Base-by-base conservation (phyloP, 1,140 invertebrate genomes). In the Colletes latitarsis region DNA sequence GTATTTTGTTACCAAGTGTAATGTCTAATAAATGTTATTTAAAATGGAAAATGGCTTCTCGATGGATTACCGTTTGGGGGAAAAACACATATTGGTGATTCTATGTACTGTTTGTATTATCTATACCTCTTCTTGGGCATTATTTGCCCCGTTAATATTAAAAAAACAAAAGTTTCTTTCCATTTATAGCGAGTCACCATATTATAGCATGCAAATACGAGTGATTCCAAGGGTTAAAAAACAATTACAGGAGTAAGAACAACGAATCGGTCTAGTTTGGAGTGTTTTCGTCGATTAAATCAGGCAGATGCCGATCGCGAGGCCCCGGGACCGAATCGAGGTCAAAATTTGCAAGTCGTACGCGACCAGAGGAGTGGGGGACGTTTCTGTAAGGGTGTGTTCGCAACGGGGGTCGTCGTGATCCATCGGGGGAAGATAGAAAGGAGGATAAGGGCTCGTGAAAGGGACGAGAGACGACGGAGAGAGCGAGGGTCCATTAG, bases 401-500 rank as follows among this genome's bases (percentile, higher is more conserved):
- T 86, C 55, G 15, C 62, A 67, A 71, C 81, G 64, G 58, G 62
- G 57, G 39, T 39, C 60, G 41, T 30, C 17, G 52, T 77, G 10
- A 46, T 68, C 15, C 71, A 69, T 73, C 19, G 77, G 67, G 39
- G 70, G 69, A 78, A 81, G 80, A 87, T 81, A 72, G 69, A 80
- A 74, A 70, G 60, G 76, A 66, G 43, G 82, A 83, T 78, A 78
- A 85, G 81, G 46, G 55, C 43, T 72, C 53, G 19, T 30, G 67
- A 82, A 72, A 78, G 81, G 75, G 71, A 70, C 64, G 74, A 74
- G 74, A 74, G 60, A 62, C 57, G 63, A 60, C 21, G 4, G 69
- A 55, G 62, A 55, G 68, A 68, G 77, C 82, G 72, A 79, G 84
- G 77, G 83, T 89, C 88, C 89, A 91, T 90, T 91, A 90, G 89